A percentile compares a stretch with the other conserved stretches of the same genome.
Evolutionary conservation across 2,888 invertebrate species (phyloP).

Genomic region (Anaspis maculata): DNA sequence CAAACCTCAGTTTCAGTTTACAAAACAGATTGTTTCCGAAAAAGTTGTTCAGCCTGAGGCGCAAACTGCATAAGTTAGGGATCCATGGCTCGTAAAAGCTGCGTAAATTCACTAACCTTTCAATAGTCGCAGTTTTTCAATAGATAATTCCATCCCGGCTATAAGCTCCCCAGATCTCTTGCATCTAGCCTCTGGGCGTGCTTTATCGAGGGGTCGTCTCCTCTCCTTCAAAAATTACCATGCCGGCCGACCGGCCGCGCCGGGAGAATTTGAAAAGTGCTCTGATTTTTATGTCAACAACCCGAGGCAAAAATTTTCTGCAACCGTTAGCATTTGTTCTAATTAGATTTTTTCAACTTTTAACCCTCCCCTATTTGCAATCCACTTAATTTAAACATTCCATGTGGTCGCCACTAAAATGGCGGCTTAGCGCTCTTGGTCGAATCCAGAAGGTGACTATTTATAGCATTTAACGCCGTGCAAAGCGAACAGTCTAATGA

Average conservation of each 20-base stretch:
- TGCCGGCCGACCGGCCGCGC: slow-evolving; percentile 15
- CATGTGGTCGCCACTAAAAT: slow-evolving; percentile 34
- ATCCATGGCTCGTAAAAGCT: too few species aligned
- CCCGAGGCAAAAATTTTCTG: slow-evolving; percentile 5
- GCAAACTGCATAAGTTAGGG: slow-evolving; percentile 6
- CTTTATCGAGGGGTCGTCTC: slow-evolving; percentile 3
- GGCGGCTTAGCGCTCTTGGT: slow-evolving; percentile 32
- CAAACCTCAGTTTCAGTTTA: slow-evolving; percentile 20
- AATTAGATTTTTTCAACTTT: too few species aligned
- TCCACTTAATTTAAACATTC: slow-evolving; percentile 34
- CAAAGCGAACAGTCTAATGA: slow-evolving; percentile 33
- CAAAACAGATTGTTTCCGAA: slow-evolving; percentile 12
- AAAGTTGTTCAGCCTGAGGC: slow-evolving; percentile 23
- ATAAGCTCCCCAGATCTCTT: slow-evolving; percentile 12
- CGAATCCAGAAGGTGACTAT: slow-evolving; percentile 24
- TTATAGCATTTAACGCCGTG: slow-evolving; percentile 9
- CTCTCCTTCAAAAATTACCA: too few species aligned
- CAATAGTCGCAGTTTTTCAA: slow-evolving; percentile 24
- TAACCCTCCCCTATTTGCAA: slow-evolving; percentile 16
- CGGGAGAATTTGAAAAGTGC: slow-evolving; percentile 13
- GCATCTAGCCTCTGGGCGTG: slow-evolving; percentile 6
- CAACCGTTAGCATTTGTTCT: too few species aligned
- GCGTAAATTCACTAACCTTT: slow-evolving; percentile 21
- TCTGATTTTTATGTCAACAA: slow-evolving; percentile 19
- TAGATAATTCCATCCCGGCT: slow-evolving; percentile 28